Conservation (phyloP, 1,140 invertebrate genomes). For the Parasteatoda tepidariorum region DNA sequence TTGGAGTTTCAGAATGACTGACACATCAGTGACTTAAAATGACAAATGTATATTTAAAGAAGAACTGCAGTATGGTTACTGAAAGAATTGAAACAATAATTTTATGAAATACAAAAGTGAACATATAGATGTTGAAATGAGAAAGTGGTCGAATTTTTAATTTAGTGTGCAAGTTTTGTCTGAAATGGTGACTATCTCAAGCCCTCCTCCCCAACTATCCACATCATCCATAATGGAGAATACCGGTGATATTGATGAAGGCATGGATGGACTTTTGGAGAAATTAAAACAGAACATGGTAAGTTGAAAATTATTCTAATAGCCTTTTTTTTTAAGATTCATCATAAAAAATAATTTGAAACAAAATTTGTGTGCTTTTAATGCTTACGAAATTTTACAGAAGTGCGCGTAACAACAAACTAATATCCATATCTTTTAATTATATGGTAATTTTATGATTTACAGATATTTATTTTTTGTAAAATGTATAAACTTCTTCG, state of each 20-base stretch:
- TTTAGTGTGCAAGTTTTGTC: neutral
- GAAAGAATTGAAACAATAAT: neutral
- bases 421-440: no score
- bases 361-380: no score
- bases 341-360: no score
- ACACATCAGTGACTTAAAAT: constrained; percentile 34
- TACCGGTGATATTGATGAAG: neutral
- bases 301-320: neutral
- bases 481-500: no score
- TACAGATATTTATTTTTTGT: no score
- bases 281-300: constrained; percentile 44
- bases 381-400: no score
- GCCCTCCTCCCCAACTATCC: constrained; percentile 13
- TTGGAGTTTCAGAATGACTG: constrained; percentile 17
- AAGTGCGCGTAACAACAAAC: no score
- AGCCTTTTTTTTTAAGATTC: no score
- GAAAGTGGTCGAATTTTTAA: no score
- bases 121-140: no score
- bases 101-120: no score
- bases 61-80: neutral
- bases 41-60: neutral
- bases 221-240: neutral
- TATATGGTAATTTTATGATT: no score
- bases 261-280: constrained; percentile 38
- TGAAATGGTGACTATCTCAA: constrained; percentile 37